Evolutionary conservation across 2,888 invertebrate genomes (phyloP).

Genomic region (Choristoneura rosaceana): DNA sequence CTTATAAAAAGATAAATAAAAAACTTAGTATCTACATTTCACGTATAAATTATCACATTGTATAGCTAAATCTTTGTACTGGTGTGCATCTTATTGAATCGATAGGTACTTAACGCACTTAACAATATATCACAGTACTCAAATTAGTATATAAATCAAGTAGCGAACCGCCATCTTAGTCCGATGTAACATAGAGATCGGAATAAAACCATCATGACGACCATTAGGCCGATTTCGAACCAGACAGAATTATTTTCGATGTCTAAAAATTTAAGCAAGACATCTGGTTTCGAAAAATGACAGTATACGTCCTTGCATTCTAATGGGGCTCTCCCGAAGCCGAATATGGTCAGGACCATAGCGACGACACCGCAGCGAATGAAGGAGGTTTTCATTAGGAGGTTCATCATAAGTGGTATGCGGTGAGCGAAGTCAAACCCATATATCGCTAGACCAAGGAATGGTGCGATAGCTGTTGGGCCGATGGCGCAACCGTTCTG

Average conservation of each 20-base stretch:
- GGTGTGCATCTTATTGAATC: conserved; percentile 35
- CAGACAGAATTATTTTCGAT: conserved; percentile 85
- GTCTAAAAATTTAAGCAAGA: conserved; percentile 86
- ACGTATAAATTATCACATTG: conserved; percentile 47
- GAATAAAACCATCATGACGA: conserved; percentile 83
- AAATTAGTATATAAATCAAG: conserved; percentile 58
- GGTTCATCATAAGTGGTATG: conserved; percentile 86
- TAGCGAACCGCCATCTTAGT: conserved; percentile 82
- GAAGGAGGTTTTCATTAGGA: conserved; percentile 88
- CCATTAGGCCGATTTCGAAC: conserved; percentile 82
- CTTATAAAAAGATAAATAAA: conserved; percentile 19
- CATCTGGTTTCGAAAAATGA: conserved; percentile 88
- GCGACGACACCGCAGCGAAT: conserved; percentile 88
- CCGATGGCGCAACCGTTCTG: conserved; percentile 90
- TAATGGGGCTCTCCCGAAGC: conserved; percentile 84
- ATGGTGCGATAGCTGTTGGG: conserved; percentile 87
- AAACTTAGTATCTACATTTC: conserved; percentile 20
- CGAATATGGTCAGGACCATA: conserved; percentile 87
- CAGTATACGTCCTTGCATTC: conserved; percentile 87
- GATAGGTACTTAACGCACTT: conserved; percentile 25
- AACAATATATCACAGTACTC: conserved; percentile 46
- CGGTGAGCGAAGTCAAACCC: conserved; percentile 89
- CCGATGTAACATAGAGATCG: conserved; percentile 85
- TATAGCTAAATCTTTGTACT: conserved; percentile 49
- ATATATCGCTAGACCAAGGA: conserved; percentile 88